These are phyloP conservation scores for Drosophila robusta DNA, from an alignment of 2,888 invertebrate species.

Conservation along the genomic window DNA sequence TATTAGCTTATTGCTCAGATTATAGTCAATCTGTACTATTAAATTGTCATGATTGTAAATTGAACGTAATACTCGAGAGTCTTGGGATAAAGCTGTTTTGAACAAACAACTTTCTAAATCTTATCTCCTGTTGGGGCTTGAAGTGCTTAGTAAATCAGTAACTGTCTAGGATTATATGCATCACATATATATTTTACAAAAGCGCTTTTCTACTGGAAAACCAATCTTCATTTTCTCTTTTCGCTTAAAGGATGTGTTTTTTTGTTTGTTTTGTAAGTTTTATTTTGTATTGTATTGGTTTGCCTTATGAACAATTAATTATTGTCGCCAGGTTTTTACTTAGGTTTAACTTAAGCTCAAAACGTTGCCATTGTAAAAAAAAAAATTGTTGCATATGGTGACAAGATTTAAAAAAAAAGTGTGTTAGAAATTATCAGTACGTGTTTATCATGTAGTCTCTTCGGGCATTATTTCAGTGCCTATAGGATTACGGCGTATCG, in stretches of 20 bases:
- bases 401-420: background rate
- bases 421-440: constrained; percentile 60
- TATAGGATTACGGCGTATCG: constrained; percentile 59
- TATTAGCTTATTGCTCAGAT: constrained; percentile 5
- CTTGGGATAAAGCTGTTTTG: background rate
- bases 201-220: too few species aligned
- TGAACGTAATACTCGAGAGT: background rate
- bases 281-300: too few species aligned
- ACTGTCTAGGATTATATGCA: background rate
- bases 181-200: background rate
- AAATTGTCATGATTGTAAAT: constrained; percentile 15
- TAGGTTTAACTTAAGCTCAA: too few species aligned
- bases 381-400: too few species aligned
- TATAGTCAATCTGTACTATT: constrained; percentile 5
- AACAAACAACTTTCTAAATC: constrained; percentile 20
- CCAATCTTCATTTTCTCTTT: too few species aligned
- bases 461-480: background rate
- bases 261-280: too few species aligned
- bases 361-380: too few species aligned
- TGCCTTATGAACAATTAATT: too few species aligned
- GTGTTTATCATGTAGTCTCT: constrained; percentile 35
- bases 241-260: too few species aligned
- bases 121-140: constrained; percentile 9
- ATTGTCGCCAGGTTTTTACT: background rate
- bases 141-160: constrained; percentile 10